phyloP scores from a whole-genome alignment of 2,888 invertebrate species.

The Aphelenchoides bicaudatus region DNA sequence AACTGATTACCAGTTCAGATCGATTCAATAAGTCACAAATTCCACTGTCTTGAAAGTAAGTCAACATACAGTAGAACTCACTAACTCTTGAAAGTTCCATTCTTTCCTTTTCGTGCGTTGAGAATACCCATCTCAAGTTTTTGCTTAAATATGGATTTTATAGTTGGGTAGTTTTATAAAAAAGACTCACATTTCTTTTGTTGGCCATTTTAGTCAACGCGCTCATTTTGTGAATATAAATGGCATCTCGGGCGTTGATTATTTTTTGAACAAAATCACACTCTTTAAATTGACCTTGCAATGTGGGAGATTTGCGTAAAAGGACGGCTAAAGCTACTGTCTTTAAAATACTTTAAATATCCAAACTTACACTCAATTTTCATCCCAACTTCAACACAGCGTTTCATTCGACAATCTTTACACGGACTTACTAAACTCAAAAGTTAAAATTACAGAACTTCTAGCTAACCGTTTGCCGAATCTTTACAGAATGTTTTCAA shows the following conservation, averaged over 20 bases:
- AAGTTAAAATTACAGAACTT: not conserved
- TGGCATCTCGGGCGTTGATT: not conserved
- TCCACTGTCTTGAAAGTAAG: not conserved
- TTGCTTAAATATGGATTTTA: not conserved
- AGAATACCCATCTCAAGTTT: not conserved
- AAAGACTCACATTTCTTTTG: not conserved
- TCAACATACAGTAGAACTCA: not conserved
- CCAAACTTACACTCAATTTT: slow-evolving; percentile 3
- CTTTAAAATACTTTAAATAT: no score
- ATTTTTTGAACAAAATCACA: not conserved
- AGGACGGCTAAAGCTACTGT: not conserved
- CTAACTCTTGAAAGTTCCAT: not conserved
- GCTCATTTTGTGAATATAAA: not conserved
- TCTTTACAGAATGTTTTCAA: not conserved
- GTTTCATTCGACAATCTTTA: slow-evolving; percentile 9
- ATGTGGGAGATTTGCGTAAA: not conserved
- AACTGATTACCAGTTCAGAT: no score
- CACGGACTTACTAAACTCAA: not conserved
- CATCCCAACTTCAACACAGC: slow-evolving; percentile 1
- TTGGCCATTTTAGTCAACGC: not conserved
- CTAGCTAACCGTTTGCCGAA: not conserved
- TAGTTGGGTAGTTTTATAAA: not conserved
- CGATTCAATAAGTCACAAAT: no score
- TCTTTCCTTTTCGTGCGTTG: not conserved
- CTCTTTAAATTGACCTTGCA: not conserved